Conservation (phyloP, 2,888 invertebrate genomes). For the Aradus depressus region DNA sequence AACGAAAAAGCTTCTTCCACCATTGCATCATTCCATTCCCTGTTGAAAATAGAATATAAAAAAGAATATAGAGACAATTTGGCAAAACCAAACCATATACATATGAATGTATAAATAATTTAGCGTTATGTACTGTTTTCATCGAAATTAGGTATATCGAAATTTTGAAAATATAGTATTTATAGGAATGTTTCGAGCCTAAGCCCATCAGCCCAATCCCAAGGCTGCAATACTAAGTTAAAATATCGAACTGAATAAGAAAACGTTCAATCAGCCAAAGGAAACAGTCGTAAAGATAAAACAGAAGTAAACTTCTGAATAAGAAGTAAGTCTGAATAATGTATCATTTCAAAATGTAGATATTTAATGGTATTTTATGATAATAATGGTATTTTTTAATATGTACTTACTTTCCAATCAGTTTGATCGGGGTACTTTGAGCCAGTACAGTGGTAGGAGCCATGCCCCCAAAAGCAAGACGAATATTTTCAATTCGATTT, state of each 20-base stretch:
- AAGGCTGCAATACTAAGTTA: too few species aligned
- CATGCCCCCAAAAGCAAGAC: constrained; percentile 85
- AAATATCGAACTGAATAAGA: too few species aligned
- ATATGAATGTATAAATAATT: background rate
- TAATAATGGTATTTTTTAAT: background rate
- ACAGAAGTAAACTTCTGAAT: too few species aligned
- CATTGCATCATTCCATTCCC: constrained; percentile 52
- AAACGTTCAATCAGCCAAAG: too few species aligned
- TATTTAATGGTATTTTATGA: too few species aligned
- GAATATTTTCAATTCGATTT: constrained; percentile 46
- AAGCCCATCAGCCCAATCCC: too few species aligned
- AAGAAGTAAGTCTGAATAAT: too few species aligned
- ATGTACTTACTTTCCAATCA: constrained; percentile 42
- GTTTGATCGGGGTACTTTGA: constrained; percentile 47
- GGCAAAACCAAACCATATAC: background rate
- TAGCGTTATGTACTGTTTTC: background rate
- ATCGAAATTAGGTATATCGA: background rate
- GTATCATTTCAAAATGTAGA: too few species aligned
- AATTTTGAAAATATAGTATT: too few species aligned
- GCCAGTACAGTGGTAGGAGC: constrained; percentile 73
- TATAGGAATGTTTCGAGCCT: too few species aligned
- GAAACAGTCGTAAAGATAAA: too few species aligned
- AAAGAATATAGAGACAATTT: background rate
- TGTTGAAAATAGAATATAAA: constrained; percentile 28
- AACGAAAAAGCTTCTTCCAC: constrained; percentile 49